These are phyloP conservation scores for Tribolium madens DNA, from an alignment of 1,140 invertebrate species.

Conservation along the genomic window DNA sequence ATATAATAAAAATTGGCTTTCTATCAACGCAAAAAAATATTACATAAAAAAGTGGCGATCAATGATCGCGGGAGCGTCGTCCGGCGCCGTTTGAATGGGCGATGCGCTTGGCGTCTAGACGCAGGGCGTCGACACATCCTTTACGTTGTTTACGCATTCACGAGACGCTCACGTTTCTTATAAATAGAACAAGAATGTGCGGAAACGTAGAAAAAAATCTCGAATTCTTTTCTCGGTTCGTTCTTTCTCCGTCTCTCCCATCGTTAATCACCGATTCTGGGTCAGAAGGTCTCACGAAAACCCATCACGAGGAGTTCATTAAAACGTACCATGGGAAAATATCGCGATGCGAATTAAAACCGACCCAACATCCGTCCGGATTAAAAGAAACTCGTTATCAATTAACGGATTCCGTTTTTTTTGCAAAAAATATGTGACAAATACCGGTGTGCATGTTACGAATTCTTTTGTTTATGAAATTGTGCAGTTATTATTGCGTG, in stretches of 20 bases:
- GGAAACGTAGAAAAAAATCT: background rate
- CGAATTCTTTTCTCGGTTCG: background rate
- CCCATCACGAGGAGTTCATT: constrained; percentile 11
- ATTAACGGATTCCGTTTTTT: background rate
- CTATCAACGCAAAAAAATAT: no score
- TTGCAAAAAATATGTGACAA: background rate
- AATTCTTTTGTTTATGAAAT: constrained; percentile 11
- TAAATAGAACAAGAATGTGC: constrained; percentile 27
- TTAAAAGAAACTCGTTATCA: constrained; percentile 25
- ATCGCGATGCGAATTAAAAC: background rate
- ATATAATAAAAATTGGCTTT: no score
- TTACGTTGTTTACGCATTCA: constrained; percentile 36
- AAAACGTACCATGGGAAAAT: constrained; percentile 27
- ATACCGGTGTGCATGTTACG: background rate
- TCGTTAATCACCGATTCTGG: constrained; percentile 6
- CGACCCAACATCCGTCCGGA: constrained; percentile 4
- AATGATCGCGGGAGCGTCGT: background rate
- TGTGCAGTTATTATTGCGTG: background rate
- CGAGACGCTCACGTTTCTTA: constrained; percentile 32
- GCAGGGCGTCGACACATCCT: constrained; percentile 25
- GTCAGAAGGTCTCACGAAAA: constrained; percentile 28
- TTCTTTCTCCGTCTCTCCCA: background rate
- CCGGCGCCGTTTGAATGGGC: constrained; percentile 28
- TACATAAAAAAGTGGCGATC: background rate
- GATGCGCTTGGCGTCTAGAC: constrained; percentile 25